A percentile compares a stretch with the other conserved stretches of the same genome.
These are phyloP conservation scores for Pan troglodytes DNA, from an alignment of 2,113 vertebrate species.

Conservation along the genomic window DNA sequence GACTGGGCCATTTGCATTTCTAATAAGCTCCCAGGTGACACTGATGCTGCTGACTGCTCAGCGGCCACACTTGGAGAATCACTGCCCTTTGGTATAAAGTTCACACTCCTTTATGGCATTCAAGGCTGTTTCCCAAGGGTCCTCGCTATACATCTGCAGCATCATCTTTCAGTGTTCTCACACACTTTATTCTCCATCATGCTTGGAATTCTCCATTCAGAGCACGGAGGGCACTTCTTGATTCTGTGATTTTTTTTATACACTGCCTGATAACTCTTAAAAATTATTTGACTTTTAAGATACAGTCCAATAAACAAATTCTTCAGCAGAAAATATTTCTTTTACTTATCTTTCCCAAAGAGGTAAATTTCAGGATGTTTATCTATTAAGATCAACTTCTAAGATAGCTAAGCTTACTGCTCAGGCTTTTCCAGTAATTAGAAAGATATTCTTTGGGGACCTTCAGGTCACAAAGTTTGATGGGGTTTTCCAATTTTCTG, in stretches of 20 bases:
- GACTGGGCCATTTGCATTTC: background rate
- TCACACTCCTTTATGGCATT: background rate
- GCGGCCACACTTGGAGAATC: background rate
- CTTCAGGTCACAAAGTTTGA: constrained; percentile 52
- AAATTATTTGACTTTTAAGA: constrained; percentile 36
- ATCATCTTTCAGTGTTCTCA: background rate
- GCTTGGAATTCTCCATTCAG: background rate
- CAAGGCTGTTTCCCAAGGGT: background rate
- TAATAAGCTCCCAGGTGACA: background rate
- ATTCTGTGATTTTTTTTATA: background rate
- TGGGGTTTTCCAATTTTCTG: constrained; percentile 74
- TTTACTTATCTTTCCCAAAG: constrained; percentile 63
- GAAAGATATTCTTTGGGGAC: constrained; percentile 63
- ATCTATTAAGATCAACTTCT: constrained; percentile 56
- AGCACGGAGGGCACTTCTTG: background rate
- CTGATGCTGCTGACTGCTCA: background rate
- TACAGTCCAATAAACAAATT: background rate
- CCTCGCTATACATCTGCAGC: fast-evolving
- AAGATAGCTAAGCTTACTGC: constrained; percentile 50
- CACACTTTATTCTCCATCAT: background rate
- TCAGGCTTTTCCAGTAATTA: constrained; percentile 66
- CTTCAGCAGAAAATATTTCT: constrained; percentile 46
- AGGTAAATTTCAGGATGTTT: constrained; percentile 72
- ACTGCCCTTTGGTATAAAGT: background rate
- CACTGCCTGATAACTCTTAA: background rate